Evolutionary conservation across 2,113 vertebrate genomes (phyloP).

Genomic region (Takifugu flavidus): DNA sequence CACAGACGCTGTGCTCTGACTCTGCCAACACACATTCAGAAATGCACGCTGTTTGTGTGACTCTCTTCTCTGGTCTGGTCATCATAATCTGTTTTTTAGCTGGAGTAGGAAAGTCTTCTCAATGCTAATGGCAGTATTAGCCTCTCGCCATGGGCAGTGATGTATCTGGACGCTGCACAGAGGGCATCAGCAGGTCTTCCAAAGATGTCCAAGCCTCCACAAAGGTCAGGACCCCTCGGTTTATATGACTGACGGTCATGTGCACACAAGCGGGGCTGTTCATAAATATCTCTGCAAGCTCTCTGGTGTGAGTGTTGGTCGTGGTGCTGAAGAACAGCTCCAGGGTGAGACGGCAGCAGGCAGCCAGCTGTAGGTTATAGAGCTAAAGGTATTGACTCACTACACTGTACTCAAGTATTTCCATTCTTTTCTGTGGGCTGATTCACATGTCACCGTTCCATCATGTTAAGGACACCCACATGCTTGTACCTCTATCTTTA

Average conservation of each 20-base stretch:
- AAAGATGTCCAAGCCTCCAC: slow-evolving; percentile 56
- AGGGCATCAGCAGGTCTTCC: slow-evolving; percentile 61
- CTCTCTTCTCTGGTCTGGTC: too few species aligned
- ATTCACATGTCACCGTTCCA: too few species aligned
- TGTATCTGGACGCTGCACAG: slow-evolving; percentile 60
- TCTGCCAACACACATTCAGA: slow-evolving; percentile 3
- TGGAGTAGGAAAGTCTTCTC: not conserved
- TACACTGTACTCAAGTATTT: too few species aligned
- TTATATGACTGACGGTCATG: too few species aligned
- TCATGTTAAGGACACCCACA: too few species aligned
- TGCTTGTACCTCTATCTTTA: too few species aligned
- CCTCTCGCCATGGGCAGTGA: slow-evolving; percentile 62
- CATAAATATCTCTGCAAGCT: too few species aligned
- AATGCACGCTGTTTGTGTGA: too few species aligned
- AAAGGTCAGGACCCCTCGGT: slow-evolving; percentile 55
- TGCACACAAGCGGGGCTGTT: too few species aligned
- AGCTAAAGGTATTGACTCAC: too few species aligned
- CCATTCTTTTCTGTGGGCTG: too few species aligned
- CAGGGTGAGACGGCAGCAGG: not conserved
- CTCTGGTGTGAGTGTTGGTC: not conserved
- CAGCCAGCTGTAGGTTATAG: not conserved
- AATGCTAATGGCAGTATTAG: not conserved
- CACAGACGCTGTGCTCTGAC: not conserved
- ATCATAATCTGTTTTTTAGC: too few species aligned
- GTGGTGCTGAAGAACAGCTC: slow-evolving; percentile 3